phyloP scores from a whole-genome alignment of 1,140 invertebrate genomes.

The Drosophila parvula region DNA sequence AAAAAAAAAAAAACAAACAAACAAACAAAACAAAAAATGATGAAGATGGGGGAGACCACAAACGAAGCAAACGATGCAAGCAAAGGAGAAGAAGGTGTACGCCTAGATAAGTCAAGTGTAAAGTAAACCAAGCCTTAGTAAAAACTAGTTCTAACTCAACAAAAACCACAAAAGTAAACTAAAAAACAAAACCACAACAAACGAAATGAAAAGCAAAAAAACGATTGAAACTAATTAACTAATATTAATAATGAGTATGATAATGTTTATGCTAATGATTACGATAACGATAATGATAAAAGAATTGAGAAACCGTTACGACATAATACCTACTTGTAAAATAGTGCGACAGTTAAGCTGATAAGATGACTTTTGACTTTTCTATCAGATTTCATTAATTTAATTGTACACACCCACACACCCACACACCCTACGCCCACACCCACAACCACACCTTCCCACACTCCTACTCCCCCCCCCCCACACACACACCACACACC shows the following conservation, averaged over 20 bases:
- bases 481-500: neutral
- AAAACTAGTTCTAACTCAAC: slow-evolving; percentile 73
- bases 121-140: slow-evolving; percentile 81
- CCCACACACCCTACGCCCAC: slow-evolving; percentile 3
- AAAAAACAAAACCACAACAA: slow-evolving; percentile 15
- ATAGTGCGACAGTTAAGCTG: slow-evolving; percentile 57
- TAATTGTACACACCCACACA: slow-evolving; percentile 29
- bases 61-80: slow-evolving; percentile 17
- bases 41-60: slow-evolving; percentile 11
- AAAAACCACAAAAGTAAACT: slow-evolving; percentile 35
- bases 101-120: slow-evolving; percentile 76
- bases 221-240: slow-evolving; percentile 45
- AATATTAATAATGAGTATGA: slow-evolving; percentile 56
- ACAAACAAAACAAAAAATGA: slow-evolving; percentile 1
- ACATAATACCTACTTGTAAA: slow-evolving; percentile 67
- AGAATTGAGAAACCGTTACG: slow-evolving; percentile 49
- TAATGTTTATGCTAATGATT: slow-evolving; percentile 54
- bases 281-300: slow-evolving; percentile 55
- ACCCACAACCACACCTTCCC: neutral
- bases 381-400: slow-evolving; percentile 55
- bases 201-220: slow-evolving; percentile 29
- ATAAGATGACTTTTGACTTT: slow-evolving; percentile 52
- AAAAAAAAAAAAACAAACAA: slow-evolving; percentile 25
- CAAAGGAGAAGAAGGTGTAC: neutral
- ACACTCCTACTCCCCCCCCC: neutral